A percentile compares a stretch with the other conserved stretches of the same genome.
phyloP scores from a whole-genome alignment of 2,797 vertebrate genomes.

The Betta splendens region DNA sequence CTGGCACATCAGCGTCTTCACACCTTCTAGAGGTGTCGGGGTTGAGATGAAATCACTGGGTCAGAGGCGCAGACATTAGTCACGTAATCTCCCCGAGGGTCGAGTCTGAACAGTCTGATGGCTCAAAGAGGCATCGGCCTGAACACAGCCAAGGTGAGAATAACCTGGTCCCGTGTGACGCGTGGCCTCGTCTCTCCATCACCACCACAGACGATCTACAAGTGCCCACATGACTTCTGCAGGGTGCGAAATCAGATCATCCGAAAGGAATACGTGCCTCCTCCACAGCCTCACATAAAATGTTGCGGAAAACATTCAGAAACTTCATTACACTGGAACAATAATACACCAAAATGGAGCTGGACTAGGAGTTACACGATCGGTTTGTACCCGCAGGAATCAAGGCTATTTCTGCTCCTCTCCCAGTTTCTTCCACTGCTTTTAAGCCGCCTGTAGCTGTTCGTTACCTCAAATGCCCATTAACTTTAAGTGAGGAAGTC shows the following conservation, averaged over 20 bases:
- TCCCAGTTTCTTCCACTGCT: conserved; percentile 22
- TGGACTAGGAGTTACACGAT: conserved; percentile 38
- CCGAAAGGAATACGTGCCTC: too few species aligned
- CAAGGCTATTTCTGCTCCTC: conserved; percentile 38
- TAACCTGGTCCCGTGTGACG: conserved; percentile 1
- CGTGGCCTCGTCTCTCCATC: conserved; percentile 1
- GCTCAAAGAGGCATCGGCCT: conserved; percentile 8
- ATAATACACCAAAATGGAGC: too few species aligned
- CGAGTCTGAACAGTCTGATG: not conserved
- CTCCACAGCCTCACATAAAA: too few species aligned
- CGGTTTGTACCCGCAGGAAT: conserved; percentile 43
- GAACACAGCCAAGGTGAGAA: conserved; percentile 24
- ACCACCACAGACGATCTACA: not conserved
- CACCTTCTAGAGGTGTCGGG: not conserved
- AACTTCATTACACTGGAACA: too few species aligned
- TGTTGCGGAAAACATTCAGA: too few species aligned
- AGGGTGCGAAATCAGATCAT: too few species aligned
- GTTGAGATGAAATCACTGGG: conserved; percentile 5
- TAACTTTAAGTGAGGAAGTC: conserved; percentile 49
- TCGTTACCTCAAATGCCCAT: conserved; percentile 61
- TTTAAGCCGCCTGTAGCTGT: conserved; percentile 42
- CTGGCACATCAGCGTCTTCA: not conserved
- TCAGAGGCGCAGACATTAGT: conserved; percentile 8
- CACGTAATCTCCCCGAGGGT: not conserved
- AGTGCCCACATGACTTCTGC: too few species aligned